Evolutionary conservation across 2,888 invertebrate genomes (phyloP).

Genomic region (Chrysotoxum bicinctum): DNA sequence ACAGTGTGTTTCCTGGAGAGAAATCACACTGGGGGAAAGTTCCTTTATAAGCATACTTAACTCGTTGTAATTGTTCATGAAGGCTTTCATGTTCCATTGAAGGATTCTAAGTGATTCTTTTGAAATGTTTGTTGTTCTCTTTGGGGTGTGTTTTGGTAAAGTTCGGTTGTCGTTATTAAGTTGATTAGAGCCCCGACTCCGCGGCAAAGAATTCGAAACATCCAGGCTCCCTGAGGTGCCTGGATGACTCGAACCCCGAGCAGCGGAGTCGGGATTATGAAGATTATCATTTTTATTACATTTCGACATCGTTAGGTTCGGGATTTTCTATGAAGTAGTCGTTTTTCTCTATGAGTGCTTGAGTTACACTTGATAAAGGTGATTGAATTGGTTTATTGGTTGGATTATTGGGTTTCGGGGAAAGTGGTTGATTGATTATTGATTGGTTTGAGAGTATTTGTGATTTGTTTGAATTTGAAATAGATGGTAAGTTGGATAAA

Average conservation of each 20-base stretch:
- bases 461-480: too few relatives aligned
- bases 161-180: background rate
- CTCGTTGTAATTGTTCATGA: too few relatives aligned
- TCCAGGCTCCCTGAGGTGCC: background rate
- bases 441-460: background rate
- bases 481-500: too few relatives aligned
- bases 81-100: background rate
- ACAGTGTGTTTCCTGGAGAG: too few relatives aligned
- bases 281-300: background rate
- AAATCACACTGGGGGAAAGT: too few relatives aligned
- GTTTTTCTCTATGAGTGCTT: background rate
- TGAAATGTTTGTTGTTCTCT: background rate
- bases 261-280: background rate
- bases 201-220: background rate
- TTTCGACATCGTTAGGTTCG: background rate
- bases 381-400: background rate
- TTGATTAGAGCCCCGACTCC: background rate
- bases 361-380: background rate
- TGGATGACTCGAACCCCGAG: background rate
- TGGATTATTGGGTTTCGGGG: background rate
- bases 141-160: background rate
- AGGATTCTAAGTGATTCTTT: background rate
- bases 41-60: too few relatives aligned
- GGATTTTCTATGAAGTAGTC: background rate
- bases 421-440: background rate